phyloP scores from a whole-genome alignment of 1,140 invertebrate genomes.

The Acromyrmex charruanus region DNA sequence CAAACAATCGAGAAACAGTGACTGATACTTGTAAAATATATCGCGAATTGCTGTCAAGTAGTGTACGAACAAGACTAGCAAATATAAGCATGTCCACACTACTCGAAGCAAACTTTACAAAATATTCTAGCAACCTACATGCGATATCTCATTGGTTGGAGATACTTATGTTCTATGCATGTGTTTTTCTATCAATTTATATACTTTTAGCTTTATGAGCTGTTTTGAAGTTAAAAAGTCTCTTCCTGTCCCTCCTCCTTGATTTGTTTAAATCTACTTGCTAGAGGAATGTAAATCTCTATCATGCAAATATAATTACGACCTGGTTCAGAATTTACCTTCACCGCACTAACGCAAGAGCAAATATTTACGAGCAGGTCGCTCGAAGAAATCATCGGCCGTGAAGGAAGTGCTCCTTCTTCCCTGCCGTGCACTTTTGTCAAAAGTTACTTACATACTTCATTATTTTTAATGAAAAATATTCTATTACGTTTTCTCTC shows the following conservation, averaged over 20 bases:
- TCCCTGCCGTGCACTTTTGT: slow-evolving; percentile 59
- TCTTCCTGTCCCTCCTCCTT: not conserved
- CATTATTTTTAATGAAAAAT: slow-evolving; percentile 69
- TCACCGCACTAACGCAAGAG: slow-evolving; percentile 67
- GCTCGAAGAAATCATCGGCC: slow-evolving; percentile 49
- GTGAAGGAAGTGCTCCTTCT: slow-evolving; percentile 33
- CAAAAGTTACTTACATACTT: slow-evolving; percentile 56
- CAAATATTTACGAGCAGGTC: slow-evolving; percentile 73
- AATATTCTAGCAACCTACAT: not conserved
- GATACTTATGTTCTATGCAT: not conserved
- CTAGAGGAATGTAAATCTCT: slow-evolving; percentile 39
- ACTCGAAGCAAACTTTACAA: not conserved
- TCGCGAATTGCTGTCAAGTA: not conserved
- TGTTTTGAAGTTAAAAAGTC: not conserved
- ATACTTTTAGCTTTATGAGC: not conserved
- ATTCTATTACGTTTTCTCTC: not conserved
- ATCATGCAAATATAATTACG: slow-evolving; percentile 69
- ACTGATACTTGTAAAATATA: slow-evolving; percentile 11
- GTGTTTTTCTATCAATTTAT: not conserved
- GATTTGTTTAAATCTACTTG: slow-evolving; percentile 52
- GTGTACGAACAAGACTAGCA: not conserved
- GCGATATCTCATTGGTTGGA: not conserved
- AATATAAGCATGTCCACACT: not conserved
- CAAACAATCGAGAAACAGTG: slow-evolving; percentile 1
- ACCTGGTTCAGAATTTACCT: slow-evolving; percentile 65